Conservation (phyloP, 1,140 invertebrate genomes). For the Bicyclus anynana region DNA sequence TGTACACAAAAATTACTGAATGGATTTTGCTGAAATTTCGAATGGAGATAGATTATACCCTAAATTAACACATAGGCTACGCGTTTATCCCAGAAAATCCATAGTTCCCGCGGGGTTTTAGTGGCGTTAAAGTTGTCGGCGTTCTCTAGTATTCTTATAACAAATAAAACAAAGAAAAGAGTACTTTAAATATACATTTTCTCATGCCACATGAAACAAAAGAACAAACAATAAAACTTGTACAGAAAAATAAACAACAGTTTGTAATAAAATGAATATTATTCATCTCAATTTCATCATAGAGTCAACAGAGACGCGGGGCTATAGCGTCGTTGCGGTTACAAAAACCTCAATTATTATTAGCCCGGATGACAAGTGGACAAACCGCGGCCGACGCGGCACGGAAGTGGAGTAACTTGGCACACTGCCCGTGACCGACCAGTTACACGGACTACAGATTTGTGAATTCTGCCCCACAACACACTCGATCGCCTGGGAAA, state of each 20-base stretch:
- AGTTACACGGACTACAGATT: conserved; percentile 20
- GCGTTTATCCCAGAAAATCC: too few species aligned
- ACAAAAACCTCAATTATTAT: conserved; percentile 35
- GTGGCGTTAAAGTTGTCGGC: too few species aligned
- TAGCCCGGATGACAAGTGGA: conserved; percentile 46
- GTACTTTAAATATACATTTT: too few species aligned
- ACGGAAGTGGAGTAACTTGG: conserved; percentile 50
- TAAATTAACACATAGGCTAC: too few species aligned
- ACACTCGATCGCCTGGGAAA: conserved; percentile 10
- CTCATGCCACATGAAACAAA: too few species aligned
- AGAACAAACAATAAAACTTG: too few species aligned
- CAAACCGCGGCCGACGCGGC: conserved; percentile 32
- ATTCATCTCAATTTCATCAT: conserved; percentile 4
- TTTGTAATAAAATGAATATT: background rate
- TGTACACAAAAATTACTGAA: too few species aligned
- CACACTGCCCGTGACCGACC: conserved; percentile 54
- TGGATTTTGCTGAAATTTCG: too few species aligned
- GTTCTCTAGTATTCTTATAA: too few species aligned
- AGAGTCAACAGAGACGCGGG: conserved; percentile 1
- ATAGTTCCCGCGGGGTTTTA: too few species aligned
- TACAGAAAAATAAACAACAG: background rate
- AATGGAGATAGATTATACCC: too few species aligned
- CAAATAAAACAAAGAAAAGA: too few species aligned
- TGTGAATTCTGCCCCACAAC: conserved; percentile 1
- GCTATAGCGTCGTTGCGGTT: conserved; percentile 6